Conservation (phyloP, 2,888 invertebrate genomes). For the Aricia artaxerxes region DNA sequence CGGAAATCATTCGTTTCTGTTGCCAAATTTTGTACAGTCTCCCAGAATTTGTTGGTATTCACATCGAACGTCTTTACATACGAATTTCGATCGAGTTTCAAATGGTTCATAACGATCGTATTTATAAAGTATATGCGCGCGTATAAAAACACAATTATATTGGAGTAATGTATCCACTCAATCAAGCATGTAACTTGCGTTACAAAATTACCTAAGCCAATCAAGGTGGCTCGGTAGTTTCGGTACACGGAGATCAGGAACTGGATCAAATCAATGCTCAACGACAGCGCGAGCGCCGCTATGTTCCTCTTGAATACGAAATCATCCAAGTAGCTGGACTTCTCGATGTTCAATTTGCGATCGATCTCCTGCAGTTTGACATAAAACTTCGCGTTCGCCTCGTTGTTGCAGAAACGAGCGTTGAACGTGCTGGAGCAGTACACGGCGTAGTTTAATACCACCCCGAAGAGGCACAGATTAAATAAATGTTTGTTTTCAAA, state of each 20-base stretch:
- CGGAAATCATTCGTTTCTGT: background rate
- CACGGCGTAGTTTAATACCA: slow-evolving; percentile 41
- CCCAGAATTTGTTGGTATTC: background rate
- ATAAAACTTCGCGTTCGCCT: slow-evolving; percentile 51
- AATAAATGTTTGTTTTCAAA: slow-evolving; percentile 33
- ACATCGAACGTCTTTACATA: background rate
- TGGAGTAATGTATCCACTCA: slow-evolving; percentile 3
- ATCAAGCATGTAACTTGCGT: background rate
- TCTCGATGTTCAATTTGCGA: slow-evolving; percentile 53
- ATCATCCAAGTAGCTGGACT: slow-evolving; percentile 46
- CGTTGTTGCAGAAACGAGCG: slow-evolving; percentile 53
- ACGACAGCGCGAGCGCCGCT: slow-evolving; percentile 39
- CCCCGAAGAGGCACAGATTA: background rate
- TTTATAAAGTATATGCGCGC: background rate
- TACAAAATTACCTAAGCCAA: background rate
- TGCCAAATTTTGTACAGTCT: background rate
- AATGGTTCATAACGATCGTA: background rate
- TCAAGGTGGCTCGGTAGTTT: too few species aligned
- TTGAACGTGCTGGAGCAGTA: slow-evolving; percentile 50
- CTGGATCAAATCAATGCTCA: background rate
- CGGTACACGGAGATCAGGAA: background rate
- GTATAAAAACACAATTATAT: slow-evolving; percentile 8
- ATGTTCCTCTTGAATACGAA: slow-evolving; percentile 44
- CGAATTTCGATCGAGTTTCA: background rate
- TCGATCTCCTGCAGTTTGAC: slow-evolving; percentile 59